phyloP scores from a whole-genome alignment of 2,113 vertebrate genomes.

The Arenaria interpres region DNA sequence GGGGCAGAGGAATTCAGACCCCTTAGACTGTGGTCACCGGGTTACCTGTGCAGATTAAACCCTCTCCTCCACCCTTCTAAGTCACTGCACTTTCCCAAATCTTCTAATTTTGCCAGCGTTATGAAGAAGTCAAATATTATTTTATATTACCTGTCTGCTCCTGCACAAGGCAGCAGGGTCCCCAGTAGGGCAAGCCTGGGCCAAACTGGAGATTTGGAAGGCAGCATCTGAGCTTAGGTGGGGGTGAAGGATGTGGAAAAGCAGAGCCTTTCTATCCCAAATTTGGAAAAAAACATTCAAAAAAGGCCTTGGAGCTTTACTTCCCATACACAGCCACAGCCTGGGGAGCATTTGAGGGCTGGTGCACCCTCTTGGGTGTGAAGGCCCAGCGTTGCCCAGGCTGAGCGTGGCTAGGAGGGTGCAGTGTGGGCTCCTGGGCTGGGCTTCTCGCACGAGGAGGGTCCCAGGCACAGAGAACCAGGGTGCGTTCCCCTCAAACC shows the following conservation, averaged over 20 bases:
- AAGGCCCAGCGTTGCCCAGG: background rate
- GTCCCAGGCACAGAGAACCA: background rate
- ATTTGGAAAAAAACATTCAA: background rate
- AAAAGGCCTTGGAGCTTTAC: background rate
- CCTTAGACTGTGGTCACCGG: background rate
- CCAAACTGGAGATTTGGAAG: background rate
- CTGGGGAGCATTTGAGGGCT: background rate
- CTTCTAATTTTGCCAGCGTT: background rate
- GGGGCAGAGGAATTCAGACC: background rate
- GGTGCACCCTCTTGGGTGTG: background rate
- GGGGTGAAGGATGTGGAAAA: background rate
- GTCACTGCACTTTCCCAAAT: background rate
- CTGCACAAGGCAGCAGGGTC: background rate
- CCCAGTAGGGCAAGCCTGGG: background rate
- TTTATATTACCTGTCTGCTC: background rate
- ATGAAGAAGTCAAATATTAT: background rate
- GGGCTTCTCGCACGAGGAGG: accelerated
- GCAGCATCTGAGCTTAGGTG: background rate
- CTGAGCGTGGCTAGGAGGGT: accelerated
- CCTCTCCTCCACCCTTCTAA: background rate
- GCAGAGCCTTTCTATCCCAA: background rate
- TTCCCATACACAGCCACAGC: accelerated
- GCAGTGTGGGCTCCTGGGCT: accelerated
- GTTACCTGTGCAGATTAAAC: background rate
- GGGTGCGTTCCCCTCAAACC: background rate